Evolutionary conservation across 2,888 invertebrate genomes (phyloP), one percentile per base, ranked within the genome.

Genomic region (Parthenolecanium corni): DNA sequence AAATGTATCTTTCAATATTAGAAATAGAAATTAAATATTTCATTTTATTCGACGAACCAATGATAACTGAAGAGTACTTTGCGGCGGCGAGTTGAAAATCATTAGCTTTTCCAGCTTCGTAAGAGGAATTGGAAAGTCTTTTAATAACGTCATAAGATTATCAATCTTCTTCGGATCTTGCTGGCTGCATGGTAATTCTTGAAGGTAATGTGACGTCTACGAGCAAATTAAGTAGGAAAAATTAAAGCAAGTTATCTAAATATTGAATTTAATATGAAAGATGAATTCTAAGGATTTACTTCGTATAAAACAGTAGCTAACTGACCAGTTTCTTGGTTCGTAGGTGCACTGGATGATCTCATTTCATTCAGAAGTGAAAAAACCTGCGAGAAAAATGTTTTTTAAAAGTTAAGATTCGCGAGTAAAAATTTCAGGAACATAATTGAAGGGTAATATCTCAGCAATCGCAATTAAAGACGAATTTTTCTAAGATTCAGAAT

Each of bases 51-150:
- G n/a, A 53, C 21, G 54, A 75, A 91, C 88, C 78, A 92, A 72
- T 74, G 92, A 91, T 68, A 93, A 87, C 74, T 93, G 91, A 12
- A 93, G 76, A 20, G 87, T 82, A 3, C 86, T 84, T 65, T 81
- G 80, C 0, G 93, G 93, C 16, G 89, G 86, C 64, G 84, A 83
- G 73, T 94, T 94, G 2, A 92, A 78, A 71, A 94, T 80, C 80
- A 89, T 89, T 1, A 94, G 73, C 70, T 87, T 86, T 72, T 94
- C 94, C 16, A 83, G 83, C 71, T 86, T 87, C 0, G 85, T 89
- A 42, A 94, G 74, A 67, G 85, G 85, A 70, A 83, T 89, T 1
- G 79, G 74, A 52, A 68, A 68, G 2, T 64, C 42, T 68, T 84
- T 80, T 66, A 89, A 74, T 1, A 82, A 83, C 69, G 80, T 79